Percentiles rank a stretch among this genome's conserved stretches.
Evolutionary conservation across 2,113 vertebrate genomes (phyloP).

Genomic region (Bambusicola thoracicus): DNA sequence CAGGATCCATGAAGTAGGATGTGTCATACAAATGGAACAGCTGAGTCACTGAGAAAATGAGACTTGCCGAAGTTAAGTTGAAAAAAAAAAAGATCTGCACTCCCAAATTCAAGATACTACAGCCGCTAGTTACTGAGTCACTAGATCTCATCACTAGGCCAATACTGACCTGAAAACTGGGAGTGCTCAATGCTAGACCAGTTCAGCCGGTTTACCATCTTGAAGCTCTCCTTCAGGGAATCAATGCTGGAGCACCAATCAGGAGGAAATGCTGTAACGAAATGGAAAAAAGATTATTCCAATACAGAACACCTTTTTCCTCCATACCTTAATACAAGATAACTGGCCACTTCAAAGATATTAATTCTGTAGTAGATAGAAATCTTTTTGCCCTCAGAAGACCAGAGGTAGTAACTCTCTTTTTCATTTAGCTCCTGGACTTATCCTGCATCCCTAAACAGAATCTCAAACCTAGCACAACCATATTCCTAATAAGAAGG

Average conservation of each 20-base stretch:
- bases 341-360: neutral
- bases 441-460: neutral
- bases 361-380: neutral
- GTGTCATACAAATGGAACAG: neutral
- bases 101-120: neutral
- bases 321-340: neutral
- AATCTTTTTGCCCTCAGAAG: neutral
- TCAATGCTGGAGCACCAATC: constrained; percentile 94
- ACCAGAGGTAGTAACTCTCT: neutral
- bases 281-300: neutral
- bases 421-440: neutral
- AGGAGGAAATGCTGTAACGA: constrained; percentile 83
- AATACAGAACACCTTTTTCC: neutral
- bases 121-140: neutral
- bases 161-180: constrained; percentile 89
- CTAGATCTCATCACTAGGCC: neutral
- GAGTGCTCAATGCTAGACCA: constrained; percentile 97
- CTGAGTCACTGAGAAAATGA: neutral
- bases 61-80: rapidly evolving
- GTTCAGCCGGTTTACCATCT: constrained; percentile 92
- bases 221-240: constrained; percentile 96
- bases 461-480: neutral
- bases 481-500: neutral
- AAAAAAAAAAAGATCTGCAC: neutral
- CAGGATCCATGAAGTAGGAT: neutral